Evolutionary conservation across 2,888 invertebrate genomes (phyloP).

Genomic region (Octodonta nipae): DNA sequence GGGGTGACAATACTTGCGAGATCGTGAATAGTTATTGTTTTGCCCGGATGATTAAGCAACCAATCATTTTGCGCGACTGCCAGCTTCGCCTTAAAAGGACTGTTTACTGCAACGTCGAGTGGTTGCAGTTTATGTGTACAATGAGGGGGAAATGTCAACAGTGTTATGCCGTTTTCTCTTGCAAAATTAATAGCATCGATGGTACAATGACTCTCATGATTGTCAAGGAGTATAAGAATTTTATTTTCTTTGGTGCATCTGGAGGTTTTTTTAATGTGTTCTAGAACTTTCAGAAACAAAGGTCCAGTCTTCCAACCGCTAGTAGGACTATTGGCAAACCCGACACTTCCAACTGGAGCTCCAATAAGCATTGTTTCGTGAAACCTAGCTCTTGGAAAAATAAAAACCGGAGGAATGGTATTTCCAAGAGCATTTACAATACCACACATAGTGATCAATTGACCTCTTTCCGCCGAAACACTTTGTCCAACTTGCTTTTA

Average conservation of each 20-base stretch:
- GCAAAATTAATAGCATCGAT: neutral
- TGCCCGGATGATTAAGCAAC: neutral
- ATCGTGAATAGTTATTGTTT: conserved; percentile 1
- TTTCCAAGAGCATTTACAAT: conserved; percentile 3
- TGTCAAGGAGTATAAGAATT: neutral
- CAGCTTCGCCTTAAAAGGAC: neutral
- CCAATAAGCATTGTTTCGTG: neutral
- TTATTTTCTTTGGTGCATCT: neutral
- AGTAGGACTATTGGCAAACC: neutral
- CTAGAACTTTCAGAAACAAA: neutral
- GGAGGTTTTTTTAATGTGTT: neutral
- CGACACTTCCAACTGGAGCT: neutral
- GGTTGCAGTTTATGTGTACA: conserved; percentile 1
- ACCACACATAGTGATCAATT: conserved; percentile 4
- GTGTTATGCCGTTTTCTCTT: neutral
- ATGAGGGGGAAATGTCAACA: conserved; percentile 1
- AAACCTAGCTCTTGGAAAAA: neutral
- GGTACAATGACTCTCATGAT: neutral
- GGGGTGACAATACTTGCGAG: neutral
- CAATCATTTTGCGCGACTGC: neutral
- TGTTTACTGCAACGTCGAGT: neutral
- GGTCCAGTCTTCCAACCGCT: neutral
- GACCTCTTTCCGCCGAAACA: conserved; percentile 7
- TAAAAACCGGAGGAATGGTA: conserved; percentile 2
- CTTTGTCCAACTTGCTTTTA: conserved; percentile 6